Base-by-base conservation (phyloP, 2,113 vertebrate genomes). In the Cebidichthys violaceus region DNA sequence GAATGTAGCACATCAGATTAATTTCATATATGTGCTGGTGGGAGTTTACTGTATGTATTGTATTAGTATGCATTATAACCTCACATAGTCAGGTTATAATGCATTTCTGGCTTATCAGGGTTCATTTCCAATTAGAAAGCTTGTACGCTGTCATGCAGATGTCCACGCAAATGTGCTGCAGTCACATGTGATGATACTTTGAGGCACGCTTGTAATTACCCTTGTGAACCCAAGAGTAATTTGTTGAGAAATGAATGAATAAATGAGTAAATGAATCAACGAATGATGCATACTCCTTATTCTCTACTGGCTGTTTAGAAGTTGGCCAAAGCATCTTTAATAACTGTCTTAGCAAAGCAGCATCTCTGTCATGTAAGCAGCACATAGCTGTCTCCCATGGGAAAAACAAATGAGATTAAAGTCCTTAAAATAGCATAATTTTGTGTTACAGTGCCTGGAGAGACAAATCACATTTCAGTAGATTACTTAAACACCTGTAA, bases 401-500 rank as follows among this genome's bases (percentile, higher is more conserved):
- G 76, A n/a, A 67, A 71, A 82, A 29, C 73, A 92, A 93, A 94
- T 92, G 87, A 89, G 86, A 83, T 33, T 78, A 82, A 86, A 89
- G 73, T 73, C 93, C 83, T 93, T 92, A 93, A 96, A 95, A 92
- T 78, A 89, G 89, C 88, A 82, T 64, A 60, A 35, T 5, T 31
- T 89, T 82, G 94, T 47, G 84, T 64, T 70, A 89, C 85, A 89
- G 66, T 77, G 88, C 90, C 94, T 13, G 57, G 60, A 91, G 95
- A 95, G 86, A 94, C 67, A 88, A 33, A 86, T 87, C 94, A 86
- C 90, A 95, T 96, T 97, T 95, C 85, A 18, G 35, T 73, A 80
- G 86, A 94, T 95, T 88, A 95, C 72, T 95, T 95, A 94, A 97
- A 96, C 94, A 95, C 93, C 89, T 93, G 87, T 92, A 96, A 95